Evolutionary conservation across 2,113 vertebrate species (phyloP).

Genomic region (Dinomys branickii): DNA sequence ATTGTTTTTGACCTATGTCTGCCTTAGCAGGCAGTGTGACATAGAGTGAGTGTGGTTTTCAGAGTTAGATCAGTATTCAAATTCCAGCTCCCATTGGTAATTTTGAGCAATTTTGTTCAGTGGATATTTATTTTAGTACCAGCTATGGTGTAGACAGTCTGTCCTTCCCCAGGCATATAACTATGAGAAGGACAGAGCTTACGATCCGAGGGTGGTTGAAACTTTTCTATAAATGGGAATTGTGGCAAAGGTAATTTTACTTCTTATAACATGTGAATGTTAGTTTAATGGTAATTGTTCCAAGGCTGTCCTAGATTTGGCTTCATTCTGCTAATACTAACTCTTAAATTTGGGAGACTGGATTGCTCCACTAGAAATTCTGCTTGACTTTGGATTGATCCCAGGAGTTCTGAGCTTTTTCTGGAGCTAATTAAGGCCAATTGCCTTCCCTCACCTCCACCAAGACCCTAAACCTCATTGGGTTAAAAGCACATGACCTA

Average conservation of each 20-base stretch:
- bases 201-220: neutral
- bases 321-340: constrained; percentile 47
- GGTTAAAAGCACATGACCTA: constrained; percentile 61
- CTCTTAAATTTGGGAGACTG: constrained; percentile 29
- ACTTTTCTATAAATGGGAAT: constrained; percentile 17
- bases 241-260: constrained; percentile 31
- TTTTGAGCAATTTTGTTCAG: constrained; percentile 12
- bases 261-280: constrained; percentile 20
- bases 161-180: neutral
- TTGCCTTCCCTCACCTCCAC: neutral
- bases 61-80: neutral
- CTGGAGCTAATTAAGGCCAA: constrained; percentile 53
- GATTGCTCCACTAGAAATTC: constrained; percentile 37
- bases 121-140: neutral
- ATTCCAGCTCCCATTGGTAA: neutral
- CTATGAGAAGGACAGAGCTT: neutral
- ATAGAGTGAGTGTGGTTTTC: neutral
- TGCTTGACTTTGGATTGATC: constrained; percentile 52
- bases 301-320: constrained; percentile 52
- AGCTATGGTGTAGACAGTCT: neutral
- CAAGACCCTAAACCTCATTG: constrained; percentile 42
- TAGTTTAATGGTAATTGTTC: constrained; percentile 48
- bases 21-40: neutral
- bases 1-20: neutral
- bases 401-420: constrained; percentile 58